Evolutionary conservation across 1,140 invertebrate genomes (phyloP), one percentile per base, ranked within the genome.

Genomic region (Branchinecta lindahli): DNA sequence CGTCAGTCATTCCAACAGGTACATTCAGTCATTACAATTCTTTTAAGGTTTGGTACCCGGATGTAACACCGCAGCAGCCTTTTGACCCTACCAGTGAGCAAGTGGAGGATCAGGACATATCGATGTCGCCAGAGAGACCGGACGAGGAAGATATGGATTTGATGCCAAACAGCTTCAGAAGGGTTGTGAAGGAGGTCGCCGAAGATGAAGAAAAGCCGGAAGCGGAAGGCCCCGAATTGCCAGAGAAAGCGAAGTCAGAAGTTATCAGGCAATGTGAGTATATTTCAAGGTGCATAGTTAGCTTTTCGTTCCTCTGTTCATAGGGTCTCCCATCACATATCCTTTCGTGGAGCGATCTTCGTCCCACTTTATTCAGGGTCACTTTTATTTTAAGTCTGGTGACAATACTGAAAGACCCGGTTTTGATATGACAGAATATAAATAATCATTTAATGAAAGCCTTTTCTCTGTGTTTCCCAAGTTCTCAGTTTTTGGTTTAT

Each of bases 121-220:
- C 45, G 15, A 45, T n/a, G 8, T 33, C 52, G 5, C 52, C 71
- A 10, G 68, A 66, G 61, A 44, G 15, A 61, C 20, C 70, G 20
- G 70, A 9, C 7, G 7, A 20, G 45, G 8, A 45, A 33, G 33
- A 33, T 33, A 33, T 33, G 33, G 33, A 33, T 33, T 12, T 61
- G 52, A 12, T 61, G 18, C 18, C 52, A 61, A 61, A 61, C 52
- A 61, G 52, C 18, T 61, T 20, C 18, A 61, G 52, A 61, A 12
- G 52, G 18, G 10, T 18, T 44, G 45, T 46, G 15, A 8, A 4
- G 21, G 7, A 69, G 21, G 10, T 4, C 44, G 46, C 66, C 68
- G 66, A 45, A 9, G 21, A 21, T 20, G 61, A 70, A 45, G 67
- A 70, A 20, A 69, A 70, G 45, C 66, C 70, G 0, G 21, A 20